Evolutionary conservation across 2,888 invertebrate species (phyloP), one percentile per base, ranked within the genome.

Genomic region (Idaea dimidiata): DNA sequence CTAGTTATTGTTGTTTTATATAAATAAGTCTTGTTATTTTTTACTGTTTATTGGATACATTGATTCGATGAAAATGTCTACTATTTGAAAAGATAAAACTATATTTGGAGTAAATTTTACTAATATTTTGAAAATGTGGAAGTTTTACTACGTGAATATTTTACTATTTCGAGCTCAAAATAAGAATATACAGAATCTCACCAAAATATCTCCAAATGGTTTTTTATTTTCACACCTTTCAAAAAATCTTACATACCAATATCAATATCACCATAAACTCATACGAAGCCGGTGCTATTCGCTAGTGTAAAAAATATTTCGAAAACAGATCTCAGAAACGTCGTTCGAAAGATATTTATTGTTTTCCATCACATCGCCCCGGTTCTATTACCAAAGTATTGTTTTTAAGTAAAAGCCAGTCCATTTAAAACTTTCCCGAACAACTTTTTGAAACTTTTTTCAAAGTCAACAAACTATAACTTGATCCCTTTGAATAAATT

Each of bases 401-500:
- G 43, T 43, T 43, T 14, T 10, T 43, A 43, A 59, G 17, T 61
- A 17, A 59, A 54, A 62, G 62, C 64, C 56, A 67, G 65, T 67
- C 67, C 59, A 62, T 68, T 66, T 59, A 62, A 43, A 64, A 78
- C 72, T 66, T 75, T 76, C 16, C 54, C 31, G 31, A 24, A 43
- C 61, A 72, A 73, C 65, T 73, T 63, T 17, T 18, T 33, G 62
- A 10, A 76, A 77, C 62, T 74, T 73, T 62, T 76, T 79, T 78
- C 78, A 79, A 79, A 71, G 78, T 77, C 78, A 79, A 79, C 76
- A 75, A 70, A 72, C 69, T 63, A 66, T 71, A 65, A 71, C 69
- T 64, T 59, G 59, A 66, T 57, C 17, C 59, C 58, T 62, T 59
- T 14, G 60, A 64, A 66, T 68, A 65, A 17, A 70, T 67, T 66